Evolutionary conservation across 1,140 invertebrate genomes (phyloP), one percentile per base, ranked within the genome.

Genomic region (Scaptomyza montana): DNA sequence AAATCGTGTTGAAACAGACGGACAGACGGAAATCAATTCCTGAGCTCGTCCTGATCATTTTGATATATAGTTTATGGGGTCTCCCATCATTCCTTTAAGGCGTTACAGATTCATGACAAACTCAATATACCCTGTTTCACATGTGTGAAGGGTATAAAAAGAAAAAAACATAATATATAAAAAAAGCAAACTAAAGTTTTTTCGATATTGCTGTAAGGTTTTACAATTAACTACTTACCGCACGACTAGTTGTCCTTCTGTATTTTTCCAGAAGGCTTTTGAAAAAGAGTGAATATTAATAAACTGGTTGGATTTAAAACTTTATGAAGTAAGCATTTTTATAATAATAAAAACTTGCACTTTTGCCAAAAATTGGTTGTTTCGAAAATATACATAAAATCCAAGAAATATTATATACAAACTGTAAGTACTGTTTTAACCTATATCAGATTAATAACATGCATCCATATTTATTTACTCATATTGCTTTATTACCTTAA

Each of bases 401-500:
- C 16, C 16, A 16, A 16, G 16, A 16, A 16, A 16, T 16, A 16
- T 16, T 16, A n/a, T n/a, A 41, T 9, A 43, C 5, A 43, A n/a
- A 43, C 3, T 43, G n/a, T 16, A 16, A 16, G 16, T 43, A 25
- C 21, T 25, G 21, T 25, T 1, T 25, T 25, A 25, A 25, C 21
- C 21, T 25, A 3, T 25, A 2, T 25, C 21, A 2, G 3, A 25
- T 25, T 25, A 25, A 25, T 25, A 3, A 4, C 21, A 25, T 25
- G 21, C 21, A 33, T 7, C 30, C 30, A 33, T 6, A 33, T 16
- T 28, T 13, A 16, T 45, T 57, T 41, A 57, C 25, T 28, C n/a
- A 57, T 13, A 28, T 30, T 43, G 55, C 41, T 57, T 57, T 57
- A 57, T 57, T 57, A 43, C 21, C 54, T 56, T 45, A 45, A 21